These are phyloP conservation scores for Neostethus bicornis DNA, from an alignment of 2,797 vertebrate genomes.

Conservation along the genomic window DNA sequence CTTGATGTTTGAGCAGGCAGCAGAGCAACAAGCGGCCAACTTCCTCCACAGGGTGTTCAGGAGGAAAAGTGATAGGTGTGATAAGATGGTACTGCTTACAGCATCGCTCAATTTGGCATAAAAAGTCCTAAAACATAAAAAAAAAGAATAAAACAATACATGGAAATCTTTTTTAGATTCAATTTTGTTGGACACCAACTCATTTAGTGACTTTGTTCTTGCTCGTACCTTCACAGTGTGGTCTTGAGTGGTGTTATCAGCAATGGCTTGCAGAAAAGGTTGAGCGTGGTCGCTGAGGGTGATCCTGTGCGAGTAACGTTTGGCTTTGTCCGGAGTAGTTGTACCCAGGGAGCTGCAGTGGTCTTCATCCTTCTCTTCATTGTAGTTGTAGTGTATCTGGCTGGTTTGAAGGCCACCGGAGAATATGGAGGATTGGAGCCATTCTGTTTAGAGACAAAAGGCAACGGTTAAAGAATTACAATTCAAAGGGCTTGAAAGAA, in stretches of 20 bases:
- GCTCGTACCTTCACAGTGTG: conserved; percentile 92
- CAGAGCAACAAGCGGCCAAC: conserved; percentile 95
- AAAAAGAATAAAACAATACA: conserved; percentile 6
- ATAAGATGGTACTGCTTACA: conserved; percentile 98
- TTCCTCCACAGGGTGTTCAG: conserved; percentile 97
- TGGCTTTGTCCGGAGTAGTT: conserved; percentile 89
- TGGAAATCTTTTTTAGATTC: background rate
- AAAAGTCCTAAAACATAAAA: conserved; percentile 85
- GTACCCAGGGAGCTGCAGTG: conserved; percentile 94
- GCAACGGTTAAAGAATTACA: background rate
- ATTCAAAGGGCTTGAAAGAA: background rate
- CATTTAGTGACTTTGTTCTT: background rate
- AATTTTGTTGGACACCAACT: accelerated
- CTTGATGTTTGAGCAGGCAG: conserved; percentile 97
- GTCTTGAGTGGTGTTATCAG: conserved; percentile 96
- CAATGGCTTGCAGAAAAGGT: conserved; percentile 95
- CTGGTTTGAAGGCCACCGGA: conserved; percentile 97
- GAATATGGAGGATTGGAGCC: conserved; percentile 97
- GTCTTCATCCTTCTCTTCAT: conserved; percentile 99
- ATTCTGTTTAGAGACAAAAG: conserved; percentile 77
- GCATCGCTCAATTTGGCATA: conserved; percentile 97
- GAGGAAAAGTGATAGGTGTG: conserved; percentile 95
- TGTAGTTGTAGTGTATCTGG: conserved; percentile 99
- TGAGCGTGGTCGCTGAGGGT: conserved; percentile 93
- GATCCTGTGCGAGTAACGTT: conserved; percentile 86